Conservation (phyloP, 2,797 vertebrate species). For the Clarias platycephalus region DNA sequence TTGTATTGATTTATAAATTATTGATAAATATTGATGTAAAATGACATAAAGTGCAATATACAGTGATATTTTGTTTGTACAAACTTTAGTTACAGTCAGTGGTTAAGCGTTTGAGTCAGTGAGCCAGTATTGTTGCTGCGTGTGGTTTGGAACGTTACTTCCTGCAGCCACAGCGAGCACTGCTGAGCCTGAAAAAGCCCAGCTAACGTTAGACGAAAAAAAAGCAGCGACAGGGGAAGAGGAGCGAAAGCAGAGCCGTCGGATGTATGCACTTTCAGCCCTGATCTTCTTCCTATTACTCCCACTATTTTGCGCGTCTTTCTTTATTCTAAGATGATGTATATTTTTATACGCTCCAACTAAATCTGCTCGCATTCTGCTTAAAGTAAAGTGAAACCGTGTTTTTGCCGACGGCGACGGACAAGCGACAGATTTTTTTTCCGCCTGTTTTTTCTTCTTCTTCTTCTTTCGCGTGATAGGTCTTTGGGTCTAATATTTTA, state of each 20-base stretch:
- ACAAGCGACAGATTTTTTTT: conserved; percentile 55
- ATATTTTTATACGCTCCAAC: conserved; percentile 45
- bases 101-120: not conserved
- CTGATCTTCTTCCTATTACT: conserved; percentile 54
- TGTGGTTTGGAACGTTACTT: conserved; percentile 62
- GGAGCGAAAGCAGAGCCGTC: conserved; percentile 67
- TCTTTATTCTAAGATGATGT: conserved; percentile 54
- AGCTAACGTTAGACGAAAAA: conserved; percentile 70
- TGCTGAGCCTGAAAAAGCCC: conserved; percentile 76
- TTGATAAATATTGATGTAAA: too few relatives aligned
- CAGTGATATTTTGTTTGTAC: not conserved
- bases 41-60: not conserved
- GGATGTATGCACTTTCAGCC: conserved; percentile 71
- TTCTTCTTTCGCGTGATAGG: conserved; percentile 26
- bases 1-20: not conserved
- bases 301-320: conserved; percentile 15
- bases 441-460: conserved; percentile 12
- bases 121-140: conserved; percentile 6
- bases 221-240: conserved; percentile 68
- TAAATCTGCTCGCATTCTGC: conserved; percentile 40
- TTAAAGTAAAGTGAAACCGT: conserved; percentile 46
- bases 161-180: conserved; percentile 75
- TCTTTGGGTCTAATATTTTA: conserved; percentile 13
- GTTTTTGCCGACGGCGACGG: conserved; percentile 32
- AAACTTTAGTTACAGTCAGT: not conserved